Percentiles rank a stretch among this genome's conserved stretches.
These are phyloP conservation scores for Cheirogaleus major DNA, from an alignment of 2,797 vertebrate species.

Conservation along the genomic window DNA sequence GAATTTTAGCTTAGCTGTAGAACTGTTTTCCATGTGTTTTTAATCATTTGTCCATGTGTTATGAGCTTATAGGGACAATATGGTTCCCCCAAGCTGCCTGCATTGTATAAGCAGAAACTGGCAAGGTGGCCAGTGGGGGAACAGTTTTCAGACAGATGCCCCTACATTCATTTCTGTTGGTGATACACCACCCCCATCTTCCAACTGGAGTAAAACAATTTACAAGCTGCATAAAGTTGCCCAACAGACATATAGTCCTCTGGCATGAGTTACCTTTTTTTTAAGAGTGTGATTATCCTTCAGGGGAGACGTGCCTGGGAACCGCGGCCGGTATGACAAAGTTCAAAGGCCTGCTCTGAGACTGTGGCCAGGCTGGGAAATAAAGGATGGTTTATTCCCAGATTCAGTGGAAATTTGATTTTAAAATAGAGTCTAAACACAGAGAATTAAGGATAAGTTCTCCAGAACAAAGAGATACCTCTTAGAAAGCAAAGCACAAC, in stretches of 20 bases:
- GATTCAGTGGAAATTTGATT: conserved; percentile 56
- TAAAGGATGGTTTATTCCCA: conserved; percentile 43
- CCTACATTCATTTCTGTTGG: conserved; percentile 62
- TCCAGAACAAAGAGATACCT: conserved; percentile 35
- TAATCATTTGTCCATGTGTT: conserved; percentile 83
- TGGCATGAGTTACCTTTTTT: conserved; percentile 40
- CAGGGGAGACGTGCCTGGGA: neutral
- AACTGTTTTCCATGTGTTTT: conserved; percentile 82
- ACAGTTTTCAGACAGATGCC: conserved; percentile 71
- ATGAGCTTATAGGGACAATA: conserved; percentile 79
- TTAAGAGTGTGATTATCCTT: neutral
- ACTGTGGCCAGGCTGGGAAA: conserved; percentile 40
- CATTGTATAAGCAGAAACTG: conserved; percentile 72
- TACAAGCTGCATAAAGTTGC: conserved; percentile 41
- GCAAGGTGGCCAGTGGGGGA: conserved; percentile 60
- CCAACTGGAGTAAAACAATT: conserved; percentile 63
- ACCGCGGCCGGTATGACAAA: neutral
- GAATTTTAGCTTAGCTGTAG: conserved; percentile 76
- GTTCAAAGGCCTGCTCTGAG: conserved; percentile 43
- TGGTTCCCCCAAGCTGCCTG: conserved; percentile 75
- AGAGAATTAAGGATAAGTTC: conserved; percentile 37
- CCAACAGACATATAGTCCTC: neutral
- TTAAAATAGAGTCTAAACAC: conserved; percentile 49
- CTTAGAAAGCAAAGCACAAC: conserved; percentile 7
- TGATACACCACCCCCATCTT: conserved; percentile 53